Evolutionary conservation across 2,113 vertebrate genomes (phyloP).

Genomic region (Struthidea cinerea): DNA sequence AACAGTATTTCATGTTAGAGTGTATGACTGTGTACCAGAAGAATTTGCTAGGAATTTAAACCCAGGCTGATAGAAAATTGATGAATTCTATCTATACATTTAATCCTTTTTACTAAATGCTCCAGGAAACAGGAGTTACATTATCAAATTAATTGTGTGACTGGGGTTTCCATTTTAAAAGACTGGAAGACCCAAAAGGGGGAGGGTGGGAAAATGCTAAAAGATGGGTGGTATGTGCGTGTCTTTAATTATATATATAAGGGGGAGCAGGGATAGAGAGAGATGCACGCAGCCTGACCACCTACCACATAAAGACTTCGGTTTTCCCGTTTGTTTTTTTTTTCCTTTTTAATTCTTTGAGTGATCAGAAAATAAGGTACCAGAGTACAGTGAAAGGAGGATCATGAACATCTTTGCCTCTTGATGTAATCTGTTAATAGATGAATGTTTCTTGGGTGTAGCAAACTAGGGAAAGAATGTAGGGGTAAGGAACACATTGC

Average conservation of each 20-base stretch:
- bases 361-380: neutral
- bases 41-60: neutral
- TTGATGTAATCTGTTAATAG: neutral
- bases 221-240: neutral
- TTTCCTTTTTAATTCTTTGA: neutral
- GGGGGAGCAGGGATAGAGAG: neutral
- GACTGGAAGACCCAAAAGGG: neutral
- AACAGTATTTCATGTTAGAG: neutral
- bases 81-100: neutral
- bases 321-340: fast-evolving
- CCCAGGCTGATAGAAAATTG: neutral
- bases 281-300: neutral
- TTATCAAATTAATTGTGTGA: neutral
- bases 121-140: neutral
- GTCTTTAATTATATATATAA: neutral
- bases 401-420: neutral
- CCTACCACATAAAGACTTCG: neutral
- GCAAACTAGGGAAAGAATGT: neutral
- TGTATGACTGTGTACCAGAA: neutral
- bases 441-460: neutral
- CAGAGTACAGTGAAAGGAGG: neutral
- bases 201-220: neutral
- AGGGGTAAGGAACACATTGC: neutral
- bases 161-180: neutral
- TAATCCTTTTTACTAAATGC: neutral